phyloP scores from a whole-genome alignment of 2,797 vertebrate genomes.

The Tapirus indicus region DNA sequence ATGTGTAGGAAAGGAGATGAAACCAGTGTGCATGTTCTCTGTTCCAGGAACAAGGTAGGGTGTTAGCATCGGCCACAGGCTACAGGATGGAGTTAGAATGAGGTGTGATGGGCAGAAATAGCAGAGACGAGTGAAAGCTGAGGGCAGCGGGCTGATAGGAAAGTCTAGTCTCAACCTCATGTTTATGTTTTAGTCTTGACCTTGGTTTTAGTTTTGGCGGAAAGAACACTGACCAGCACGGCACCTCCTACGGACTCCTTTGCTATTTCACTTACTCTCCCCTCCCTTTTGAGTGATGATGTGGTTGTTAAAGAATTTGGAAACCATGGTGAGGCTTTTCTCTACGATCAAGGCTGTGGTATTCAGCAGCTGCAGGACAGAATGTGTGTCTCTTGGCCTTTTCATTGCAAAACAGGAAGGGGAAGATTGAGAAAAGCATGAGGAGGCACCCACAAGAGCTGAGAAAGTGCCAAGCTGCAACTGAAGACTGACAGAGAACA shows the following conservation, averaged over 20 bases:
- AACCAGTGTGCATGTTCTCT: not conserved
- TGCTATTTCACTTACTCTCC: not conserved
- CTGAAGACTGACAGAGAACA: not conserved
- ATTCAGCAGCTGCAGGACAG: not conserved
- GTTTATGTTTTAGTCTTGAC: not conserved
- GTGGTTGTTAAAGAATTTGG: not conserved
- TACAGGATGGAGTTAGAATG: not conserved
- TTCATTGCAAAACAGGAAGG: not conserved
- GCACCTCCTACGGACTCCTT: not conserved
- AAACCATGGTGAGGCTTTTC: not conserved
- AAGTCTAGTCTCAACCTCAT: not conserved
- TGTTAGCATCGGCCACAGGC: no score
- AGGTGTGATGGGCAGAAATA: not conserved
- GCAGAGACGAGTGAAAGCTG: not conserved
- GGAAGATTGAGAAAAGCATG: not conserved
- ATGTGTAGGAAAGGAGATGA: not conserved
- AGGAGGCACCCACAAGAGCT: not conserved
- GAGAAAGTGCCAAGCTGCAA: not conserved
- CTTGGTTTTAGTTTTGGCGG: not conserved
- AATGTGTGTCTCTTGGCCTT: not conserved
- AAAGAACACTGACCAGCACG: not conserved
- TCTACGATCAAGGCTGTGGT: not conserved
- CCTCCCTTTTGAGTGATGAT: not conserved
- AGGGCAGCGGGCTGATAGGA: not conserved
- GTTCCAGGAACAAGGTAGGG: not conserved